A percentile compares a stretch with the other conserved stretches of the same genome.
These are phyloP conservation scores for Dendrocincla tyrannina DNA, from an alignment of 2,797 vertebrate genomes.

Conservation along the genomic window DNA sequence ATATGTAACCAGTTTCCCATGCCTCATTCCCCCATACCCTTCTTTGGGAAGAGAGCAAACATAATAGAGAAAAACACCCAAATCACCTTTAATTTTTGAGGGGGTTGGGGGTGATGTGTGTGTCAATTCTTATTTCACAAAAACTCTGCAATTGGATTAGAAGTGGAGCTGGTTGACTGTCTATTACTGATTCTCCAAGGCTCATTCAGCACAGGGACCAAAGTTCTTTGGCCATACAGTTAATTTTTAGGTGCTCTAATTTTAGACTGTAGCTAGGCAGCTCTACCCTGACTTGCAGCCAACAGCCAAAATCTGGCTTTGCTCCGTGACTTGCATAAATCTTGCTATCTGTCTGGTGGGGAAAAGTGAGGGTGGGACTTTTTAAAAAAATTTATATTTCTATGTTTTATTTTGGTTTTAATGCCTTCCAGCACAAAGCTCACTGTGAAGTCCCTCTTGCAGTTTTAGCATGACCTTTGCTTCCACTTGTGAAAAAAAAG, in stretches of 20 bases:
- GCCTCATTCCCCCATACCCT: neutral
- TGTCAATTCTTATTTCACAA: neutral
- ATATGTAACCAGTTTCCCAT: neutral
- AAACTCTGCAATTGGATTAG: neutral
- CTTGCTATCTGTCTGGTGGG: neutral
- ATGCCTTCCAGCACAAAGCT: neutral
- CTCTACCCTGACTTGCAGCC: neutral
- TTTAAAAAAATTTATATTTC: neutral
- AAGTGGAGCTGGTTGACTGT: neutral
- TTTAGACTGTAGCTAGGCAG: conserved; percentile 43
- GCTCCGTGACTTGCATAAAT: neutral
- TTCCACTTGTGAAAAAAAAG: neutral
- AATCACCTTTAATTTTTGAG: neutral
- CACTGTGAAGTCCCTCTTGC: neutral
- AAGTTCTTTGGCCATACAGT: conserved; percentile 38
- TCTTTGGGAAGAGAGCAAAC: neutral
- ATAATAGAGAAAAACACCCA: neutral
- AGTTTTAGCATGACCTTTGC: conserved; percentile 1
- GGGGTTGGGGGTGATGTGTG: neutral
- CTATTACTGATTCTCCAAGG: neutral
- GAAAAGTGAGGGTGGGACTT: neutral
- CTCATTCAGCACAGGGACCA: neutral
- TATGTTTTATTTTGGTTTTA: neutral
- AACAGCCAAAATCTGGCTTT: neutral
- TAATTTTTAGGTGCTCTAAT: conserved; percentile 57